phyloP scores from a whole-genome alignment of 2,888 invertebrate species.

The Sipha maydis region DNA sequence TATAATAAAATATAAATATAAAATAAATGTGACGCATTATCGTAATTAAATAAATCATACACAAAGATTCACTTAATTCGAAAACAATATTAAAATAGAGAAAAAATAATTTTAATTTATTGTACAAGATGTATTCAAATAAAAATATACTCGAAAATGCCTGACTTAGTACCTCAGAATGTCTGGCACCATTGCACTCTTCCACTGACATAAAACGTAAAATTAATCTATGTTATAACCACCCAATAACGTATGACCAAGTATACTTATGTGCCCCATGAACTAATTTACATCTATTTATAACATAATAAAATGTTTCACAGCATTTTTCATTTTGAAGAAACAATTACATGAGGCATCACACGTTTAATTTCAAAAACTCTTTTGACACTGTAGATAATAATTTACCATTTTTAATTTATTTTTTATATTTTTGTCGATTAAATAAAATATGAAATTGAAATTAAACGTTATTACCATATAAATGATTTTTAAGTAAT shows the following conservation, averaged over 20 bases:
- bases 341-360: not conserved
- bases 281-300: not conserved
- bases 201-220: not conserved
- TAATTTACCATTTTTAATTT: not conserved
- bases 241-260: not conserved
- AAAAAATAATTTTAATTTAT: not conserved
- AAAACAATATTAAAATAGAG: constrained; percentile 25
- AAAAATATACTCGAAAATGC: not conserved
- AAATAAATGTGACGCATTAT: constrained; percentile 12
- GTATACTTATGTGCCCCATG: not conserved
- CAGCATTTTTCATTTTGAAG: constrained; percentile 12
- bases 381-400: not conserved
- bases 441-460: not conserved
- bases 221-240: not conserved
- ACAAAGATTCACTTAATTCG: constrained; percentile 19
- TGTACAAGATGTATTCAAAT: constrained; percentile 7
- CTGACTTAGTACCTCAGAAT: not conserved
- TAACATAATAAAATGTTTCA: constrained; percentile 26
- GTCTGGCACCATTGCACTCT: no score
- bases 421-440: not conserved
- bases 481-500: not conserved
- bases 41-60: constrained; percentile 31
- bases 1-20: constrained; percentile 40
- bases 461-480: not conserved
- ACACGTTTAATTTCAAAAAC: not conserved